A percentile compares a stretch with the other conserved stretches of the same genome.
These are phyloP conservation scores for Hipparchia sbordonii DNA, from an alignment of 2,888 invertebrate genomes.

Conservation along the genomic window DNA sequence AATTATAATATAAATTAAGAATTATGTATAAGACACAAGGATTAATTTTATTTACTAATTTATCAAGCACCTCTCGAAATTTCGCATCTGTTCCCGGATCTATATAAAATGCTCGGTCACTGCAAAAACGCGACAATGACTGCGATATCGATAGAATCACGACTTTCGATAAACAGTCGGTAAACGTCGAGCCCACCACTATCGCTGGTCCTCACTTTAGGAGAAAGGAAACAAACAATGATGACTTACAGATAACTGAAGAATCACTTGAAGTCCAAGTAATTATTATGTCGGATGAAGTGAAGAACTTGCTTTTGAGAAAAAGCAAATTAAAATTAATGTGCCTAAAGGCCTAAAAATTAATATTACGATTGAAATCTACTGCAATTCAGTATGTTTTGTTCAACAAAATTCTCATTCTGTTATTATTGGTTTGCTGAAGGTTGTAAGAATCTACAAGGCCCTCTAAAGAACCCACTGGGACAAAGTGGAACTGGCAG, in stretches of 20 bases:
- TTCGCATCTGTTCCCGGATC: not conserved
- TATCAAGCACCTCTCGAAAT: not conserved
- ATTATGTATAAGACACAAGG: too few species aligned
- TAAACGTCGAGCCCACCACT: conserved; percentile 27
- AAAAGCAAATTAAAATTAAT: not conserved
- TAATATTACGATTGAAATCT: not conserved
- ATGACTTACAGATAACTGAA: conserved; percentile 22
- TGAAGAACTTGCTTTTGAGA: not conserved
- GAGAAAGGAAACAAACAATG: conserved; percentile 32
- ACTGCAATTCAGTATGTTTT: not conserved
- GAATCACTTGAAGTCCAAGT: conserved; percentile 16
- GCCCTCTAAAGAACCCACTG: too few species aligned
- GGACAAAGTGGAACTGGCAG: too few species aligned
- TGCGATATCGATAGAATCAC: conserved; percentile 62
- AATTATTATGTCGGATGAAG: conserved; percentile 2
- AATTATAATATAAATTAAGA: too few species aligned
- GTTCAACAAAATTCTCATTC: not conserved
- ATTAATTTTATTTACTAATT: not conserved
- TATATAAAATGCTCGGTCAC: conserved; percentile 49
- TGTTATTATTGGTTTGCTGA: too few species aligned
- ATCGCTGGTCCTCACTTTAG: conserved; percentile 21
- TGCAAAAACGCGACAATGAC: conserved; percentile 62
- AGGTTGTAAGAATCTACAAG: too few species aligned
- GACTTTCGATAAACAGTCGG: conserved; percentile 51
- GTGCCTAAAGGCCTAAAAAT: too few species aligned